These are phyloP conservation scores for Alviniconcha marisindica DNA, from an alignment of 1,140 invertebrate genomes.

Conservation along the genomic window DNA sequence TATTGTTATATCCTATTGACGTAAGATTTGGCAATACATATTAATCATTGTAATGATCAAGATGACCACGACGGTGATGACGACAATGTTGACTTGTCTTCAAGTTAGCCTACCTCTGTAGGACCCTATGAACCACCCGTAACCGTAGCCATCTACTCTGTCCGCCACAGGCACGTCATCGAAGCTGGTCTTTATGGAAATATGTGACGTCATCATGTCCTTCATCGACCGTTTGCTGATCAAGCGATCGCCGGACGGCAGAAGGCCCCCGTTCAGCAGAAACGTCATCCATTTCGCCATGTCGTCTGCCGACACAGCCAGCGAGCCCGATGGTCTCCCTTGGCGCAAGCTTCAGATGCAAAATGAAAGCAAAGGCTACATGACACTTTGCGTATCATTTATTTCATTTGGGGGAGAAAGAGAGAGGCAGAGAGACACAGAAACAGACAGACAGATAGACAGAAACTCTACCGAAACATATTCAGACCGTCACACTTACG, in stretches of 20 bases:
- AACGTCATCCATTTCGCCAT: conserved; percentile 15
- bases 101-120: conserved; percentile 8
- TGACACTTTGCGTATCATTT: too few species aligned
- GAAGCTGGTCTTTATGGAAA: background rate
- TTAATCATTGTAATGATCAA: too few species aligned
- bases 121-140: conserved; percentile 1
- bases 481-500: too few species aligned
- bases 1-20: too few species aligned
- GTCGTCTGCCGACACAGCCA: conserved; percentile 21
- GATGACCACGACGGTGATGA: too few species aligned
- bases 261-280: background rate
- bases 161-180: conserved; percentile 8
- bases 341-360: background rate
- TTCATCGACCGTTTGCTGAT: background rate
- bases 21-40: too few species aligned
- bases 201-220: background rate
- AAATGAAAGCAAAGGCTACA: too few species aligned
- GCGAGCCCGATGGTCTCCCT: background rate
- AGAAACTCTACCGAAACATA: too few species aligned
- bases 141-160: background rate
- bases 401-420: too few species aligned
- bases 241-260: background rate
- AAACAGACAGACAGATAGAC: too few species aligned
- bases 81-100: too few species aligned
- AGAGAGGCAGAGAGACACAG: too few species aligned